Evolutionary conservation across 1,140 invertebrate species (phyloP).

Genomic region (Zaprionus capensis): DNA sequence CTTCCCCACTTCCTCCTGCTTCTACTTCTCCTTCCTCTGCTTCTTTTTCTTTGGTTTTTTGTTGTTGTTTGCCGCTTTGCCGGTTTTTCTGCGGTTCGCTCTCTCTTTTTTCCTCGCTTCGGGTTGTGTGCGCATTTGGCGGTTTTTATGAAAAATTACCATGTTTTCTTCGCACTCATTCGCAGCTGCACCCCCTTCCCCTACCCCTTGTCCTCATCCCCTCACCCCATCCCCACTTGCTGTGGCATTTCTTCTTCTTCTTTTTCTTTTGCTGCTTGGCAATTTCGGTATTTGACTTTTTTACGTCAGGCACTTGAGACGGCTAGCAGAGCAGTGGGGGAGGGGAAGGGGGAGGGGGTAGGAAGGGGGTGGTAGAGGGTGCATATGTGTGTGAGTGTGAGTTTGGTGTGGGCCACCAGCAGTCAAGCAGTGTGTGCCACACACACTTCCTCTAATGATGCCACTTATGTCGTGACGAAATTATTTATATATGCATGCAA

Average conservation of each 20-base stretch:
- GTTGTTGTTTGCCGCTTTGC: constrained; percentile 56
- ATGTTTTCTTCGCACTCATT: constrained; percentile 80
- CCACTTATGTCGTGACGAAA: constrained; percentile 83
- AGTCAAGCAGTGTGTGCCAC: constrained; percentile 45
- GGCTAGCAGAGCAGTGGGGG: constrained; percentile 6
- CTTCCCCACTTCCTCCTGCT: background rate
- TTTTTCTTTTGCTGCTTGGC: constrained; percentile 55
- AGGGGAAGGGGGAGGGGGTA: background rate
- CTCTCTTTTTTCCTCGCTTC: constrained; percentile 51
- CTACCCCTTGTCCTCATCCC: too few species aligned
- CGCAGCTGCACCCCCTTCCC: constrained; percentile 23
- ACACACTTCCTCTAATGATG: constrained; percentile 80
- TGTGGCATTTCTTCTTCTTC: constrained; percentile 35
- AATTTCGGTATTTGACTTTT: constrained; percentile 79
- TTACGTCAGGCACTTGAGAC: constrained; percentile 77
- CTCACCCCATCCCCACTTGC: constrained; percentile 39
- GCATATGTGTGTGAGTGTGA: constrained; percentile 16
- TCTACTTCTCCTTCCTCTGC: background rate
- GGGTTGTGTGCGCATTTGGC: constrained; percentile 81
- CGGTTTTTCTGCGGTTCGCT: constrained; percentile 42
- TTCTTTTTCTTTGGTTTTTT: constrained; percentile 11
- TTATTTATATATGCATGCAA: constrained; percentile 73
- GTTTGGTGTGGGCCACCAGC: constrained; percentile 36
- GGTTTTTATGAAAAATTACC: constrained; percentile 83
- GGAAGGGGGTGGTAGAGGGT: constrained; percentile 10